These are phyloP conservation scores for Cheilosia vernalis DNA, from an alignment of 2,888 invertebrate genomes.

Conservation along the genomic window DNA sequence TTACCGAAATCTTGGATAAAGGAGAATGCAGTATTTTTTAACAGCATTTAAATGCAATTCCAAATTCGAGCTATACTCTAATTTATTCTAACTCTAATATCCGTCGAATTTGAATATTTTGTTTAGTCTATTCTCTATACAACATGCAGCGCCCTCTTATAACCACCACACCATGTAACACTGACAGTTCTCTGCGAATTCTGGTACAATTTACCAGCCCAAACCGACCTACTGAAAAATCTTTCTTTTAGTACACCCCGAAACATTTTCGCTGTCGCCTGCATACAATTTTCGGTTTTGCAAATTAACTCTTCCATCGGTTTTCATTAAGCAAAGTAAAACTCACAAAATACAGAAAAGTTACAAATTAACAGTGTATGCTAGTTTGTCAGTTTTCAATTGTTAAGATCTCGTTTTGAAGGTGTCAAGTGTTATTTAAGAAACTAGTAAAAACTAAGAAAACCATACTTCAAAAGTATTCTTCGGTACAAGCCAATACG, in stretches of 20 bases:
- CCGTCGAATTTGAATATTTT: no score
- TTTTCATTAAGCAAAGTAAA: constrained; percentile 40
- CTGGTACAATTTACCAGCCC: constrained; percentile 26
- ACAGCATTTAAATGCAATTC: no score
- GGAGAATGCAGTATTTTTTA: no score
- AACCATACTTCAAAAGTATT: constrained; percentile 13
- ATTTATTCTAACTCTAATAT: no score
- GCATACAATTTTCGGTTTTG: constrained; percentile 66
- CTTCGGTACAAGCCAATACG: not conserved
- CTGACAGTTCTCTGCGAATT: not conserved
- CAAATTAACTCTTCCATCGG: constrained; percentile 55
- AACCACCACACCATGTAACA: constrained; percentile 7
- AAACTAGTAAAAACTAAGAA: not conserved
- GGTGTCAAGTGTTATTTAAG: constrained; percentile 34
- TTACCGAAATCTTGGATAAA: no score
- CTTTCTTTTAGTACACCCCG: constrained; percentile 66
- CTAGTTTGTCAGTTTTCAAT: not conserved
- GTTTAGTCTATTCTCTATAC: not conserved
- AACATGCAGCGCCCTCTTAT: not conserved
- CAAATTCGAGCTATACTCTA: no score
- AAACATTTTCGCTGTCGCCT: constrained; percentile 74
- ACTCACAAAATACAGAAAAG: not conserved
- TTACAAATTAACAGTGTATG: not conserved
- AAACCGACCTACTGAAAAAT: constrained; percentile 28
- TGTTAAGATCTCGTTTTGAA: constrained; percentile 8